A percentile compares a stretch with the other conserved stretches of the same genome.
phyloP scores from a whole-genome alignment of 2,888 invertebrate species.

The Yponomeuta plumbellus region DNA sequence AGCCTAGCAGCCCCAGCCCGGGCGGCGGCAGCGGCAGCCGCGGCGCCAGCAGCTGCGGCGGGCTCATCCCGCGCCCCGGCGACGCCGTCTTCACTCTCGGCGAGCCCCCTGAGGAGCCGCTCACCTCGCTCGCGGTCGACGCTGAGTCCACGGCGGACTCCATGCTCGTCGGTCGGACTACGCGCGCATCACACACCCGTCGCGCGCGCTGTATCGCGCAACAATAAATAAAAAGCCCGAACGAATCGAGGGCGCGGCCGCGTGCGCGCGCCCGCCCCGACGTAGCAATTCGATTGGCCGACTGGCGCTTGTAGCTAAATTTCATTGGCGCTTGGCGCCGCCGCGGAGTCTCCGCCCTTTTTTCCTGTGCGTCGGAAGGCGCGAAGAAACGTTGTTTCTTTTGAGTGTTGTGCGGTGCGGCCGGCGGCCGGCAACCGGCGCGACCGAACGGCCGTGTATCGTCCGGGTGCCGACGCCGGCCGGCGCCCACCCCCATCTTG shows the following conservation, averaged over 20 bases:
- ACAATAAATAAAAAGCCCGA: conserved; percentile 84
- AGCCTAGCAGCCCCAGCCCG: conserved; percentile 88
- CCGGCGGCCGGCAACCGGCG: conserved; percentile 52
- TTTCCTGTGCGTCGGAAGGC: conserved; percentile 69
- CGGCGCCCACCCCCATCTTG: conserved; percentile 27
- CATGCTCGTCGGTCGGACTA: conserved; percentile 59
- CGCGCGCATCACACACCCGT: conserved; percentile 78
- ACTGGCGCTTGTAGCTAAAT: conserved; percentile 36
- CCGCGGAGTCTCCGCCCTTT: conserved; percentile 69
- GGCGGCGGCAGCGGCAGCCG: conserved; percentile 90
- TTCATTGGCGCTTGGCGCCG: conserved; percentile 55
- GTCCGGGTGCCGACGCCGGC: conserved; percentile 29
- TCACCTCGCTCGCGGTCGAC: conserved; percentile 74
- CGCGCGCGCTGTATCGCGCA: conserved; percentile 81
- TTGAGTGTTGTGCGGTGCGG: conserved; percentile 72
- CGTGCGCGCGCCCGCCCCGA: conserved; percentile 69
- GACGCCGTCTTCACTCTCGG: conserved; percentile 70
- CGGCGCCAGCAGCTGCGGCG: conserved; percentile 83
- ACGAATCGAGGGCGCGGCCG: conserved; percentile 74
- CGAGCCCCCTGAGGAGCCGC: conserved; percentile 71
- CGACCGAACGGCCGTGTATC: conserved; percentile 51
- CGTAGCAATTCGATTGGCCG: conserved; percentile 62
- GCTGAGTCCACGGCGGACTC: conserved; percentile 78
- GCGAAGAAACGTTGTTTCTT: conserved; percentile 79
- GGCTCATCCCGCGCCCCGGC: conserved; percentile 55